A percentile compares a stretch with the other conserved stretches of the same genome.
Conservation (phyloP, 2,113 vertebrate genomes). For the Corythaeola cristata region DNA sequence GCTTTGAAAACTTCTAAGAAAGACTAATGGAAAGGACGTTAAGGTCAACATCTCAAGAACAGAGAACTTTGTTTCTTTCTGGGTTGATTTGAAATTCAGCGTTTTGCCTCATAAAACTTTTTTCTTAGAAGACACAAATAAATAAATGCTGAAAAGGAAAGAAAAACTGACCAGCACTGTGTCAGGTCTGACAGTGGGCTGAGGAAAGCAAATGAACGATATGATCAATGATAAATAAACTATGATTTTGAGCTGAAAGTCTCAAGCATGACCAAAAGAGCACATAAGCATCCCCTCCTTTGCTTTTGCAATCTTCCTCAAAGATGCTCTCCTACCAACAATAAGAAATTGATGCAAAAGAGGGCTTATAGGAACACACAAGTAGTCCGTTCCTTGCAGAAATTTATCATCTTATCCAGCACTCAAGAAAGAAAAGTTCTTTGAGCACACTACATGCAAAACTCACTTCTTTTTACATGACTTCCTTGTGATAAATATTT, state of each 20-base stretch:
- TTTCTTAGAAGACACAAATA: background rate
- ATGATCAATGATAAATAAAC: background rate
- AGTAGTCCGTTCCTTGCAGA: background rate
- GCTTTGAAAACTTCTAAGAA: background rate
- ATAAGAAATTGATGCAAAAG: background rate
- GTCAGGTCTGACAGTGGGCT: background rate
- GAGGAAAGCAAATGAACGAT: background rate
- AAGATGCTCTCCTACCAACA: background rate
- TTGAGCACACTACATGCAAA: background rate
- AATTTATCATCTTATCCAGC: background rate
- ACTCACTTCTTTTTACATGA: background rate
- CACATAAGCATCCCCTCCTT: background rate
- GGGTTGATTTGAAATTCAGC: background rate
- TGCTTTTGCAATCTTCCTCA: background rate
- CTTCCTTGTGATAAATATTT: background rate
- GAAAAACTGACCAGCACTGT: background rate
- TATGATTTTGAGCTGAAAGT: background rate
- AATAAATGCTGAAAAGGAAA: background rate
- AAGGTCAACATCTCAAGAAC: background rate
- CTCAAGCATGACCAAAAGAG: background rate
- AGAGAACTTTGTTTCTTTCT: background rate
- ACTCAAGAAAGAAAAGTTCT: background rate
- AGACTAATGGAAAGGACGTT: background rate
- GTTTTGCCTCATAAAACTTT: background rate
- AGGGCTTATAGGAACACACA: background rate